phyloP scores from a whole-genome alignment of 2,888 invertebrate genomes.

The Erebia ligea region DNA sequence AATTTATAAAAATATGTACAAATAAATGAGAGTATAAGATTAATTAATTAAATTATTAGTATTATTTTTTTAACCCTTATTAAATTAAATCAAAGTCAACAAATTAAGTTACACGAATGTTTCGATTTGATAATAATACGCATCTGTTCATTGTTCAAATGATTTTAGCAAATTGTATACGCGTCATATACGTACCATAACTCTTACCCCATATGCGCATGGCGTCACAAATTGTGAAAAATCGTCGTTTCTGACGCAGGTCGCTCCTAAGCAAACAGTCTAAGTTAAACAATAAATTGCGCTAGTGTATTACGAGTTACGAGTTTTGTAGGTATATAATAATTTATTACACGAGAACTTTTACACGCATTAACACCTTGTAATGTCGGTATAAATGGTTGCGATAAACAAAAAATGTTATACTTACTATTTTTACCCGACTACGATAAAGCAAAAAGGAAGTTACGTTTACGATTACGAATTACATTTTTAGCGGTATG shows the following conservation, averaged over 20 bases:
- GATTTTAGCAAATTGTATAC: conserved; percentile 2
- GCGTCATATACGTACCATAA: conserved; percentile 18
- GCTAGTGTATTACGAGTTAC: conserved; percentile 49
- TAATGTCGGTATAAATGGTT: neutral
- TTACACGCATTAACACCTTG: neutral
- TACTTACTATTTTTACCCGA: neutral
- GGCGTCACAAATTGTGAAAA: conserved; percentile 56
- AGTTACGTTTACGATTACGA: no score
- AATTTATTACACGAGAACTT: conserved; percentile 39
- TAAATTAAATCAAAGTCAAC: no score
- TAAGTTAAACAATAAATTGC: conserved; percentile 57
- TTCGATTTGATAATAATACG: no score
- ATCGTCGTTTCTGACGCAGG: conserved; percentile 47
- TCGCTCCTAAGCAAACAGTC: conserved; percentile 43
- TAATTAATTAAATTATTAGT: no score
- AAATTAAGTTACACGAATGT: no score
- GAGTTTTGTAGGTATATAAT: conserved; percentile 45
- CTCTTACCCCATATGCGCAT: conserved; percentile 31
- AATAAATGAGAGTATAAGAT: no score
- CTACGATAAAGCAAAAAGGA: no score
- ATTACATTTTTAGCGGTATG: no score
- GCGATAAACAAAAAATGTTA: neutral
- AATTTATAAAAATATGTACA: no score
- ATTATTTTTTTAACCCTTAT: no score
- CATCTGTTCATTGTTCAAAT: no score